Percentiles rank a stretch among this genome's conserved stretches.
Conservation (phyloP, 2,113 vertebrate genomes). For the Chaetodon trifascialis region DNA sequence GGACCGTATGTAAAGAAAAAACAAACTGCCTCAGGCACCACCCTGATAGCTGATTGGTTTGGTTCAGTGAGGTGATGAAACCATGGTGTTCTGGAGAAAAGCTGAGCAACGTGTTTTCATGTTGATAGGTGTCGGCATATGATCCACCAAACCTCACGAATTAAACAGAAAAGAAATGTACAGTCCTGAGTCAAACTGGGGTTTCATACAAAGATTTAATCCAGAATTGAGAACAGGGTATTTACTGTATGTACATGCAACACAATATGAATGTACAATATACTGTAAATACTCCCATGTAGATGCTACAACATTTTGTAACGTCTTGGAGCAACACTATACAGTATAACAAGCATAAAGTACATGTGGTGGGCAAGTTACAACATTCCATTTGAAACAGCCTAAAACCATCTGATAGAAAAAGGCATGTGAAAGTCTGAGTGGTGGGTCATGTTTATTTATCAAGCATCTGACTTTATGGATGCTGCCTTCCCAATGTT, state of each 20-base stretch:
- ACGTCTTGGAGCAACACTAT: constrained; percentile 80
- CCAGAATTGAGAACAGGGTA: constrained; percentile 87
- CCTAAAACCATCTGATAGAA: constrained; percentile 78
- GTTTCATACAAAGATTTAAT: constrained; percentile 97
- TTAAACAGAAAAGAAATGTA: neutral
- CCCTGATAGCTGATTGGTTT: neutral
- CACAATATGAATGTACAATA: constrained; percentile 92
- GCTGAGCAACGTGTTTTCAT: neutral
- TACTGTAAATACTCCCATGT: constrained; percentile 87
- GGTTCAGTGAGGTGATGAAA: neutral
- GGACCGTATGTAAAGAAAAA: neutral
- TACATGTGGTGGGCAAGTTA: constrained; percentile 89
- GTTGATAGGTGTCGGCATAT: neutral
- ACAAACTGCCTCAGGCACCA: neutral
- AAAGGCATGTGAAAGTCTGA: constrained; percentile 73
- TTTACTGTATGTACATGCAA: constrained; percentile 95
- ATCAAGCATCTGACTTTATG: constrained; percentile 26
- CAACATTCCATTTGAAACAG: constrained; percentile 84
- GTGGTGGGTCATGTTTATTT: constrained; percentile 53
- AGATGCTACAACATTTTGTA: constrained; percentile 87
- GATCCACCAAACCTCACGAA: neutral
- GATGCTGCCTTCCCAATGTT: constrained; percentile 8
- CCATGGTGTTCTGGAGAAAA: neutral
- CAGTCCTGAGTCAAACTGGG: neutral
- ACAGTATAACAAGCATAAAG: constrained; percentile 85